These are phyloP conservation scores for Trichosurus vulpecula DNA, from an alignment of 2,797 vertebrate genomes.

Conservation along the genomic window DNA sequence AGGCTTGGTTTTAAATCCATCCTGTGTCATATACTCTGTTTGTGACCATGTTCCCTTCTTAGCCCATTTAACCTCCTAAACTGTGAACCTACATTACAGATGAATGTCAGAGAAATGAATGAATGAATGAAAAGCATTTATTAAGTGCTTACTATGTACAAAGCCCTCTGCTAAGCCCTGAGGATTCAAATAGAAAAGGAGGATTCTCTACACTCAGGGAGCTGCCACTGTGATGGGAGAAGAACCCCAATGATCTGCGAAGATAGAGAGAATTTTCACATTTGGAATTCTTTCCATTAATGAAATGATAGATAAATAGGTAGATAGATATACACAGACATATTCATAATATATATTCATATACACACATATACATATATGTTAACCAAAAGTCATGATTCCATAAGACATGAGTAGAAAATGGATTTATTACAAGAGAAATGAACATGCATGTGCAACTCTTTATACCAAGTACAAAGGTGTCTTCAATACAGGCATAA, in stretches of 20 bases:
- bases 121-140: neutral
- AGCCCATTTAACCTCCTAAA: neutral
- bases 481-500: neutral
- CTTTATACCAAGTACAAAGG: neutral
- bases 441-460: neutral
- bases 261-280: neutral
- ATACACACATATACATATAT: neutral
- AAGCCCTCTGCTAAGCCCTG: neutral
- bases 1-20: neutral
- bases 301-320: neutral
- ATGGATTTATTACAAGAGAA: neutral
- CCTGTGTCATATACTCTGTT: neutral
- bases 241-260: neutral
- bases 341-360: neutral
- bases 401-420: neutral
- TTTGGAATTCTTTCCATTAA: neutral
- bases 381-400: neutral
- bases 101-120: neutral
- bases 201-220: neutral
- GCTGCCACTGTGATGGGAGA: neutral
- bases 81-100: neutral
- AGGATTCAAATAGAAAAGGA: neutral
- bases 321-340: neutral
- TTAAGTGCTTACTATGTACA: neutral
- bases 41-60: neutral